Evolutionary conservation across 2,113 vertebrate genomes (phyloP).

Genomic region (Xiphophorus hellerii): DNA sequence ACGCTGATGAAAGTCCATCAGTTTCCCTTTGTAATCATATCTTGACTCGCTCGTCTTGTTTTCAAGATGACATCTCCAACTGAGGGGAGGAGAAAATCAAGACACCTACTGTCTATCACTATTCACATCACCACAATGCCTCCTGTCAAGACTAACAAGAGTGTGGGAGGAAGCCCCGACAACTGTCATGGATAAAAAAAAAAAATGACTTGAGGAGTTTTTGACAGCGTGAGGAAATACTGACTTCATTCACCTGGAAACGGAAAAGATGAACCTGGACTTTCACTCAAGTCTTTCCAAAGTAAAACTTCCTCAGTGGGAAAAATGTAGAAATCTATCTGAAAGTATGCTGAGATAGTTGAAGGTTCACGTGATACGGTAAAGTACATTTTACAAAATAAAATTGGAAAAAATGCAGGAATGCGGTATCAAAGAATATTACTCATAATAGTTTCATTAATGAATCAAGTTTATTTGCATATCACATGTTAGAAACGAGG

Average conservation of each 20-base stretch:
- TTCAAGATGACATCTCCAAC: conserved; percentile 4
- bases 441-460: too few species aligned
- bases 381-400: background rate
- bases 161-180: conserved; percentile 23
- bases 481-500: too few species aligned
- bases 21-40: conserved; percentile 2
- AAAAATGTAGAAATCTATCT: background rate
- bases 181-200: conserved; percentile 30
- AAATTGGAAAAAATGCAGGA: too few species aligned
- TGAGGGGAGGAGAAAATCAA: conserved; percentile 4
- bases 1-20: conserved; percentile 4
- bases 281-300: background rate
- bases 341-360: background rate
- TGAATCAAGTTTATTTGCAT: too few species aligned
- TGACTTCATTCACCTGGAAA: conserved; percentile 10
- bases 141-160: conserved; percentile 39
- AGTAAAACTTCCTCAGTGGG: conserved; percentile 6
- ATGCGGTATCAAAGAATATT: too few species aligned
- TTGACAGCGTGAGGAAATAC: conserved; percentile 6
- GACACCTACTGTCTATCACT: conserved; percentile 34
- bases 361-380: background rate
- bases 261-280: conserved; percentile 4
- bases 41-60: conserved; percentile 7
- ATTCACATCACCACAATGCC: conserved; percentile 31
- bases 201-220: conserved; percentile 27